A percentile compares a stretch with the other conserved stretches of the same genome.
Evolutionary conservation across 2,113 vertebrate genomes (phyloP).

Genomic region (Chitala chitala): DNA sequence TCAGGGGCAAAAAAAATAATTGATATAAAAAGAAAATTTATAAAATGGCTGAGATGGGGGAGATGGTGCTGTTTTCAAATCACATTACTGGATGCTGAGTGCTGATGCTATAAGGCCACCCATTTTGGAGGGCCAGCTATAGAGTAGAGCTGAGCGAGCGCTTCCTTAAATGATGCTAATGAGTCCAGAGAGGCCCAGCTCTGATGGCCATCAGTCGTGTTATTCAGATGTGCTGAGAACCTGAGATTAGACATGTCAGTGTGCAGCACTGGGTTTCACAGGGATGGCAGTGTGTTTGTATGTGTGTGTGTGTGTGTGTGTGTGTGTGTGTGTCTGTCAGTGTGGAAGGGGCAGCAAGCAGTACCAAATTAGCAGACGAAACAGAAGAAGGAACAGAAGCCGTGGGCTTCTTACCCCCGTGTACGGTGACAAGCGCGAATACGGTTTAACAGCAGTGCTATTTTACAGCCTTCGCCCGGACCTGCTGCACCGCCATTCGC

Average conservation of each 20-base stretch:
- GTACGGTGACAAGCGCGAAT: conserved; percentile 56
- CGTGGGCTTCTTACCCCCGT: conserved; percentile 50
- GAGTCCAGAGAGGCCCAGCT: conserved; percentile 90
- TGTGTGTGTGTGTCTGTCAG: conserved; percentile 48
- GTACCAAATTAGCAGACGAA: conserved; percentile 56
- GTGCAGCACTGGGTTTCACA: conserved; percentile 55
- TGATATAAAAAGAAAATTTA: conserved; percentile 16
- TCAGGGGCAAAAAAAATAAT: conserved; percentile 2
- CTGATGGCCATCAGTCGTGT: conserved; percentile 82
- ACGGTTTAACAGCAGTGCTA: conserved; percentile 58
- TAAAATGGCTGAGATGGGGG: conserved; percentile 55
- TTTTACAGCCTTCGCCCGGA: conserved; percentile 27
- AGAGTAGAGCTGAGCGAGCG: conserved; percentile 72
- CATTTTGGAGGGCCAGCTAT: conserved; percentile 77
- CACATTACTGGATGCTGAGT: background rate
- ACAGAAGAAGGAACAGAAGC: conserved; percentile 48
- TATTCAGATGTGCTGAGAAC: conserved; percentile 93
- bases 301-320: conserved; percentile 37
- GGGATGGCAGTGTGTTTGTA: too few relatives aligned
- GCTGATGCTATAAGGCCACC: conserved; percentile 81
- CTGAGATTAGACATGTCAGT: conserved; percentile 91
- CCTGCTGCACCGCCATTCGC: background rate
- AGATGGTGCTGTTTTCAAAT: conserved; percentile 41
- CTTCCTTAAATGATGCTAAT: conserved; percentile 98
- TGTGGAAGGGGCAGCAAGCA: conserved; percentile 45